phyloP scores from a whole-genome alignment of 1,140 invertebrate genomes.

The Halesus radiatus region DNA sequence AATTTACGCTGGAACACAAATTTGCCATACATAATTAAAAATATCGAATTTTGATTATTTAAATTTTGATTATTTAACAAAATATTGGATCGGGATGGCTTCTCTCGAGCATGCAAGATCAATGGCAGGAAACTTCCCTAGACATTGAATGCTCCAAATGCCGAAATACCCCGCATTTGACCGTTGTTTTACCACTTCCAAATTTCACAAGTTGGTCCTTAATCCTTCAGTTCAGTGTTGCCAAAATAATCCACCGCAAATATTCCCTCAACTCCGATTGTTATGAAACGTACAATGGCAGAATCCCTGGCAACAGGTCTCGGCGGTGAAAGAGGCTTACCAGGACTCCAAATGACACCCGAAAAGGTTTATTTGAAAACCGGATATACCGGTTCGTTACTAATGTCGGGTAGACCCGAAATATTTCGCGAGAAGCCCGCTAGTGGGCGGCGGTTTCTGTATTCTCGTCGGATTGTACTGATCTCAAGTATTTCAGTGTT shows the following conservation, averaged over 20 bases:
- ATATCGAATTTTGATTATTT: no score
- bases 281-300: conserved; percentile 4
- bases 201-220: no score
- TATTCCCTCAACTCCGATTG: conserved; percentile 9
- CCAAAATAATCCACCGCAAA: neutral
- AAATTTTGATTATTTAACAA: no score
- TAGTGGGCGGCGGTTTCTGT: neutral
- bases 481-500: neutral
- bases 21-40: no score
- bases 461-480: neutral
- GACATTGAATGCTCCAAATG: no score
- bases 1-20: no score
- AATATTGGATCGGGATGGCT: no score
- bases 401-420: conserved; percentile 24
- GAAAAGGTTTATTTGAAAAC: conserved; percentile 24
- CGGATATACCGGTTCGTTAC: conserved; percentile 14
- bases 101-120: no score
- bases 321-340: neutral
- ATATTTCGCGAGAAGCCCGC: conserved; percentile 16
- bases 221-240: neutral
- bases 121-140: no score
- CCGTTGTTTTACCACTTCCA: no score
- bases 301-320: conserved; percentile 17
- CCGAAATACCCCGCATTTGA: no score
- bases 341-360: conserved; percentile 4